phyloP scores from a whole-genome alignment of 2,797 vertebrate species.

The Muraenolepis orangiensis region DNA sequence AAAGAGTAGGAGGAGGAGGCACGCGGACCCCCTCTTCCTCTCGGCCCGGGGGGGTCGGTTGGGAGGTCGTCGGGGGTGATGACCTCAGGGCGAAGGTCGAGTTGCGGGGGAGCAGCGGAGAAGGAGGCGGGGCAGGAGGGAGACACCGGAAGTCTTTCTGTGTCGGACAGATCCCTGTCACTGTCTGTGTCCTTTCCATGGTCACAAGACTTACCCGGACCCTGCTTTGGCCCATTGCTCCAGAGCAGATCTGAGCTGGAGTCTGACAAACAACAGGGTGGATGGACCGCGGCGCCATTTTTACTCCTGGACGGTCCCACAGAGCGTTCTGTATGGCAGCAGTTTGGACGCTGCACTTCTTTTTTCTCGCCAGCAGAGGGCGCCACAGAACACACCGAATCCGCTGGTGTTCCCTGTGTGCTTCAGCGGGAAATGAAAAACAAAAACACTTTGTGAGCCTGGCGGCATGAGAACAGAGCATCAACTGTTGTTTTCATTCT shows the following conservation, averaged over 20 bases:
- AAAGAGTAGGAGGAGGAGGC: constrained; percentile 60
- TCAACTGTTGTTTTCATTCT: not conserved
- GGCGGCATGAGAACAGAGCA: not conserved
- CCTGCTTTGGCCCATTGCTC: not conserved
- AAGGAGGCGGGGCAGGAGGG: constrained; percentile 40
- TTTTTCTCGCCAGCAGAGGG: constrained; percentile 21
- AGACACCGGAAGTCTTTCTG: constrained; percentile 72
- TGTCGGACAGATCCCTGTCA: constrained; percentile 87
- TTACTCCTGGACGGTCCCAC: constrained; percentile 17
- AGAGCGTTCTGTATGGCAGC: constrained; percentile 27
- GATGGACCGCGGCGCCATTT: constrained; percentile 18
- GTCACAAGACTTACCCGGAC: not conserved
- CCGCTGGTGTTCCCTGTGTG: constrained; percentile 38
- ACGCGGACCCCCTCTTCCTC: constrained; percentile 32
- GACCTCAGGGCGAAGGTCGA: constrained; percentile 84
- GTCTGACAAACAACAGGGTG: constrained; percentile 8
- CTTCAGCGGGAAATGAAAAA: constrained; percentile 15
- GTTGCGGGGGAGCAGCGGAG: constrained; percentile 72
- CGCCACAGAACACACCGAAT: constrained; percentile 22
- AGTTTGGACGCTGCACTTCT: constrained; percentile 22
- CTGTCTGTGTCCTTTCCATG: constrained; percentile 59
- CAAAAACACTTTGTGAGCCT: not conserved
- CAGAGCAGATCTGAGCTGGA: constrained; percentile 23
- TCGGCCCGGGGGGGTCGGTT: constrained; percentile 24
- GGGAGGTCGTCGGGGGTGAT: constrained; percentile 60